Evolutionary conservation across 2,888 invertebrate species (phyloP).

Genomic region (Rhorus exstirpatorius): DNA sequence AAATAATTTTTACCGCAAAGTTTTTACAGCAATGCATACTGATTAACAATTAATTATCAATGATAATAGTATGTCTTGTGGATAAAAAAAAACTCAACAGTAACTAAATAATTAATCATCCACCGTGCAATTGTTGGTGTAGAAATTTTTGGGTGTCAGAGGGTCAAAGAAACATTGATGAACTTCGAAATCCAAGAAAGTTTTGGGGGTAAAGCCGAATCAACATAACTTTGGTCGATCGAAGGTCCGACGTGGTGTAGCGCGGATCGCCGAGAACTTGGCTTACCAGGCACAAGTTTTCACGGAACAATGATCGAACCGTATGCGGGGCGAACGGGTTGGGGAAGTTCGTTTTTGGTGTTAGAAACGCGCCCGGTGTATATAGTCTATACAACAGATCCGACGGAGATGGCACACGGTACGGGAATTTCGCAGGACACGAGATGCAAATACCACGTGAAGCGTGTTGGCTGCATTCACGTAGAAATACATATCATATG

Average conservation of each 20-base stretch:
- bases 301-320: conserved; percentile 47
- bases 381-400: conserved; percentile 21
- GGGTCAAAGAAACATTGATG: conserved; percentile 16
- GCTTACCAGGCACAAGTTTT: conserved; percentile 29
- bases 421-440: conserved; percentile 58
- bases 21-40: no score
- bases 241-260: conserved; percentile 9
- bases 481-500: background rate
- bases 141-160: background rate
- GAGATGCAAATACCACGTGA: conserved; percentile 55
- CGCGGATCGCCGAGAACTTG: conserved; percentile 30
- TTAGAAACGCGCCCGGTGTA: conserved; percentile 23
- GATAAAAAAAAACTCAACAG: no score
- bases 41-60: no score
- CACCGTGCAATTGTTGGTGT: no score
- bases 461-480: conserved; percentile 5
- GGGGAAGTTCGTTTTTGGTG: conserved; percentile 48
- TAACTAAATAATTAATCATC: no score
- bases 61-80: no score
- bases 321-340: background rate
- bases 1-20: no score
- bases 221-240: conserved; percentile 42
- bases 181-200: conserved; percentile 16
- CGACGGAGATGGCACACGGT: conserved; percentile 11
- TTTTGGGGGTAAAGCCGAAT: conserved; percentile 2